Evolutionary conservation across 2,888 invertebrate genomes (phyloP).

Genomic region (Lacanobia oleracea): DNA sequence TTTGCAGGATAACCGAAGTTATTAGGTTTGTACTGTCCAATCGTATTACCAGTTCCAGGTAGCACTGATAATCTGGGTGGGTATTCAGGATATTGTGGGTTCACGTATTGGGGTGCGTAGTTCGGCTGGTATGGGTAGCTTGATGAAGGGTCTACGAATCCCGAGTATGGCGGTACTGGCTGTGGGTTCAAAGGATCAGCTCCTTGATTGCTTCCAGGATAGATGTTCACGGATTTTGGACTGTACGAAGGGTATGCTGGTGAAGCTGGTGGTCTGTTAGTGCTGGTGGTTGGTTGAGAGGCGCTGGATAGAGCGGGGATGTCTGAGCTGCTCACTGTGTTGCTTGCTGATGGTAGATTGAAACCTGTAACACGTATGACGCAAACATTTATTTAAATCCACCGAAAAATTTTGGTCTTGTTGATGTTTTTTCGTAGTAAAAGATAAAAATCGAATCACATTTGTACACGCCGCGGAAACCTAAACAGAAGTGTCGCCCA

Average conservation of each 20-base stretch:
- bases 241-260: slow-evolving; percentile 36
- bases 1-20: slow-evolving; percentile 38
- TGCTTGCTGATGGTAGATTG: slow-evolving; percentile 10
- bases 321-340: slow-evolving; percentile 3
- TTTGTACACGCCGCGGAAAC: neutral
- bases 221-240: slow-evolving; percentile 29
- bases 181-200: slow-evolving; percentile 29
- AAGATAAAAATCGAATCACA: neutral
- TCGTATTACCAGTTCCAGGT: slow-evolving; percentile 15
- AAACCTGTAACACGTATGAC: slow-evolving; percentile 28
- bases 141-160: slow-evolving; percentile 24
- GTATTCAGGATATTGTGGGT: slow-evolving; percentile 39
- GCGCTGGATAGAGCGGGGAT: slow-evolving; percentile 7
- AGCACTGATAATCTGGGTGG: slow-evolving; percentile 20
- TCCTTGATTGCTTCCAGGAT: slow-evolving; percentile 30
- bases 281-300: slow-evolving; percentile 22
- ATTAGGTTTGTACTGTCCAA: slow-evolving; percentile 35
- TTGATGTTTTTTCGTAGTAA: neutral
- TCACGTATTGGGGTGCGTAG: slow-evolving; percentile 38
- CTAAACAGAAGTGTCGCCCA: neutral
- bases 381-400: neutral
- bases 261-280: slow-evolving; percentile 30
- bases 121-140: slow-evolving; percentile 40
- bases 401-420: neutral
- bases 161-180: slow-evolving; percentile 15